Evolutionary conservation across 2,888 invertebrate species (phyloP).

Genomic region (Fragum sueziense): DNA sequence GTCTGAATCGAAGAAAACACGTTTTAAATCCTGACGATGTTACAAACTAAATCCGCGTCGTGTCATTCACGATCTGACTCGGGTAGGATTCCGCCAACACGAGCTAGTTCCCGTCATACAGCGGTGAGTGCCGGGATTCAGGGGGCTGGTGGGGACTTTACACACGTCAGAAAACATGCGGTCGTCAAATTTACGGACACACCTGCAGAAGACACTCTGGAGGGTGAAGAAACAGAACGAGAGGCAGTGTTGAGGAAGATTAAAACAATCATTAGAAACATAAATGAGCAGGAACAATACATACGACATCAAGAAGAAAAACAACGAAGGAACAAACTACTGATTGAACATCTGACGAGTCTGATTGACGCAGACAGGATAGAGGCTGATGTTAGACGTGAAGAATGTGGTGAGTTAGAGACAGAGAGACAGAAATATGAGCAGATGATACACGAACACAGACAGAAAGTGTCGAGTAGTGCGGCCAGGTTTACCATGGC

Average conservation of each 20-base stretch:
- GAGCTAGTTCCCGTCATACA: neutral
- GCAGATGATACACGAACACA: neutral
- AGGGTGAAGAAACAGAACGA: neutral
- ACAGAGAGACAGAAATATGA: neutral
- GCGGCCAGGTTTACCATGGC: slow-evolving; percentile 6
- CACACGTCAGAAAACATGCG: neutral
- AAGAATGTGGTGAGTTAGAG: neutral
- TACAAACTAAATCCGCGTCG: neutral
- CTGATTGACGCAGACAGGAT: neutral
- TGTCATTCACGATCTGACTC: neutral
- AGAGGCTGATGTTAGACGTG: neutral
- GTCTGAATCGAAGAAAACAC: too few species aligned
- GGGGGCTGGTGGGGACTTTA: slow-evolving; percentile 3
- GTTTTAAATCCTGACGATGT: neutral
- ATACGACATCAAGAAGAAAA: slow-evolving; percentile 12
- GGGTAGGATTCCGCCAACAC: neutral
- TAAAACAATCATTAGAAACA: neutral
- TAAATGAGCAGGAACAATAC: neutral
- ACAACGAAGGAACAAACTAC: slow-evolving; percentile 5
- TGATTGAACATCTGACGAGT: slow-evolving; percentile 4
- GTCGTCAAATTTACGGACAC: neutral
- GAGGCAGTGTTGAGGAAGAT: neutral
- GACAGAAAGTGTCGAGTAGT: neutral
- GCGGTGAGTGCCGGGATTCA: slow-evolving; percentile 1
- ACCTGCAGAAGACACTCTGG: neutral